Conservation (phyloP, 2,113 vertebrate genomes). For the Hippoglossus stenolepis region DNA sequence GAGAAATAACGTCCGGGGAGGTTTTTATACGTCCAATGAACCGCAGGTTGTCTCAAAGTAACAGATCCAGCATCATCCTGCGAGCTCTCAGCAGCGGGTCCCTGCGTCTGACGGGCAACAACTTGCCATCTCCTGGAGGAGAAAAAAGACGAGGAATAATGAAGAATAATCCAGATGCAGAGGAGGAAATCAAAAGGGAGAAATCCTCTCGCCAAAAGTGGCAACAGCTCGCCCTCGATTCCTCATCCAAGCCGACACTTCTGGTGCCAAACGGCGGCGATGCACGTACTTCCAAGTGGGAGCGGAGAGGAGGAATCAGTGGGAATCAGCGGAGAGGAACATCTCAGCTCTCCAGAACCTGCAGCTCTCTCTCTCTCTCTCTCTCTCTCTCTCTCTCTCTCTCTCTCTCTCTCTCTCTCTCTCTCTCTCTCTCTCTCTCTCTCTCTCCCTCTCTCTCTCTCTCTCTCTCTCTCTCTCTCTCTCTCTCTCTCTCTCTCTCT, state of each 20-base stretch:
- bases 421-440: constrained; percentile 14
- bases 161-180: constrained; percentile 65
- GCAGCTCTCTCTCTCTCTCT: neutral
- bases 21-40: constrained; percentile 19
- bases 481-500: no score
- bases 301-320: no score
- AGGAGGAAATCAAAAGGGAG: neutral
- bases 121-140: constrained; percentile 82
- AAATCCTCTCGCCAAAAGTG: constrained; percentile 30
- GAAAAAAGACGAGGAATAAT: constrained; percentile 20
- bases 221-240: constrained; percentile 15
- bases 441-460: neutral
- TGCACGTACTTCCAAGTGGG: constrained; percentile 41
- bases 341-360: neutral
- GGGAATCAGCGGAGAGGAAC: no score
- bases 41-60: constrained; percentile 60
- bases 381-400: constrained; percentile 12
- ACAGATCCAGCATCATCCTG: constrained; percentile 86
- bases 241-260: constrained; percentile 15
- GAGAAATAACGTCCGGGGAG: neutral
- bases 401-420: no score
- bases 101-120: constrained; percentile 81
- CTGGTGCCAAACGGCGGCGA: neutral
- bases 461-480: no score
- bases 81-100: constrained; percentile 85